Conservation (phyloP, 2,888 invertebrate genomes). For the Tiphia femorata region DNA sequence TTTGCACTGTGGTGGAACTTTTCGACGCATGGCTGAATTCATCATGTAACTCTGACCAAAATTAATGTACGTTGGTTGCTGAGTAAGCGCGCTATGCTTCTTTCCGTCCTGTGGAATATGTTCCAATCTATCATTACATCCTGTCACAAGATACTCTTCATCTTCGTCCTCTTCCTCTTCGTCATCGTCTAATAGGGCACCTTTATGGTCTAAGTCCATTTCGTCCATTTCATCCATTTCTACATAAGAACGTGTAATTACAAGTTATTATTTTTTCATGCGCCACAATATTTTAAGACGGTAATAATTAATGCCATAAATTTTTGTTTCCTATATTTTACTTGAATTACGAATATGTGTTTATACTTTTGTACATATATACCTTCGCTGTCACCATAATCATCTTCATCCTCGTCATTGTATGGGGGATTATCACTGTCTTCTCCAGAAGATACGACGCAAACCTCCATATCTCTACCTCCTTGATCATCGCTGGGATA, state of each 20-base stretch:
- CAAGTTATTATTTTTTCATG: too few species aligned
- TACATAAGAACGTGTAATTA: too few species aligned
- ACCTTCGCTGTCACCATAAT: slow-evolving; percentile 43
- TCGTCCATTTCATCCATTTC: slow-evolving; percentile 38
- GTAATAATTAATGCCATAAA: too few species aligned
- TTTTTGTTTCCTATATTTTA: too few species aligned
- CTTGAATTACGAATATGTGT: too few species aligned
- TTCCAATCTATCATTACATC: slow-evolving; percentile 43
- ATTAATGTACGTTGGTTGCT: slow-evolving; percentile 22
- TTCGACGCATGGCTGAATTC: slow-evolving; percentile 23
- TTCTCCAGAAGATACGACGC: slow-evolving; percentile 53
- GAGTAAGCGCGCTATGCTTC: slow-evolving; percentile 31
- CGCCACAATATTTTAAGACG: too few species aligned
- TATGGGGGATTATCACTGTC: slow-evolving; percentile 39
- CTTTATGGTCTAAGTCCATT: slow-evolving; percentile 25
- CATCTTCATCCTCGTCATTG: slow-evolving; percentile 44
- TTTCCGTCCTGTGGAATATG: slow-evolving; percentile 53
- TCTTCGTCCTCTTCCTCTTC: slow-evolving; percentile 44
- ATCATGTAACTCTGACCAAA: slow-evolving; percentile 23
- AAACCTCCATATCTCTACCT: slow-evolving; percentile 51
- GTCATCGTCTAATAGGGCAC: slow-evolving; percentile 32
- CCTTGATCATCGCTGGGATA: slow-evolving; percentile 48
- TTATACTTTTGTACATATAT: slow-evolving; percentile 28
- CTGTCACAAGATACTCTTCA: slow-evolving; percentile 45
- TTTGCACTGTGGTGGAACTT: slow-evolving; percentile 30